These are phyloP conservation scores for Mastomys natalensis DNA, from an alignment of 2,113 vertebrate genomes.

Conservation along the genomic window DNA sequence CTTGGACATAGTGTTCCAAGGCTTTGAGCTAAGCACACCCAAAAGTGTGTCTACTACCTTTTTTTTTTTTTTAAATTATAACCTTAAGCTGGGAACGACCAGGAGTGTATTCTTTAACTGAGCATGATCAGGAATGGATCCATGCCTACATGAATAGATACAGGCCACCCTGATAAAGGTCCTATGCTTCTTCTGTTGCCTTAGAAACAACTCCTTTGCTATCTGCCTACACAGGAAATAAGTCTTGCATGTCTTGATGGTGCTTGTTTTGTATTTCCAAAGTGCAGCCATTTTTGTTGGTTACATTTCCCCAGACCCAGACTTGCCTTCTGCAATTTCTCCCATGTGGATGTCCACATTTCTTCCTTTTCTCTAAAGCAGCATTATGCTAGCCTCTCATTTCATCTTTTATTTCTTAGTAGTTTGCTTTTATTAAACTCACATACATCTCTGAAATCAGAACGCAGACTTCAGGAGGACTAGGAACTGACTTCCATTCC, in stretches of 20 bases:
- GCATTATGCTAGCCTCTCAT: background rate
- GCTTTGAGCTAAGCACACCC: background rate
- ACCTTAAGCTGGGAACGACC: background rate
- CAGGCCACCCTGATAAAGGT: background rate
- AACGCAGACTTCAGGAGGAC: background rate
- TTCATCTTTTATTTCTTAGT: background rate
- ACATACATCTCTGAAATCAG: background rate
- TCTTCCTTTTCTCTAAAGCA: constrained; percentile 9
- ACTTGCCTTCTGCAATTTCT: background rate
- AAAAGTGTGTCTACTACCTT: background rate
- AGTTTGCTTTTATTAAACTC: constrained; percentile 32
- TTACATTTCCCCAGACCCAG: background rate
- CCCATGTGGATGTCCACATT: background rate
- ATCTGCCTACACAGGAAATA: background rate
- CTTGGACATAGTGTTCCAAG: background rate
- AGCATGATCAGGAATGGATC: background rate
- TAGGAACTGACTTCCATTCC: background rate
- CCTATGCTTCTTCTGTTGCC: background rate
- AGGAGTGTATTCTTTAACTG: background rate
- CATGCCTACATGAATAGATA: background rate
- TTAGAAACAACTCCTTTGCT: background rate
- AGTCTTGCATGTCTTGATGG: background rate
- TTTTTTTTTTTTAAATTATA: background rate
- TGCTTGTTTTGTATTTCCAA: background rate
- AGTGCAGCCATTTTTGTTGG: too few species aligned